Evolutionary conservation across 2,113 vertebrate species (phyloP), one percentile per base, ranked within the genome.

Genomic region (Corythaixoides concolor): DNA sequence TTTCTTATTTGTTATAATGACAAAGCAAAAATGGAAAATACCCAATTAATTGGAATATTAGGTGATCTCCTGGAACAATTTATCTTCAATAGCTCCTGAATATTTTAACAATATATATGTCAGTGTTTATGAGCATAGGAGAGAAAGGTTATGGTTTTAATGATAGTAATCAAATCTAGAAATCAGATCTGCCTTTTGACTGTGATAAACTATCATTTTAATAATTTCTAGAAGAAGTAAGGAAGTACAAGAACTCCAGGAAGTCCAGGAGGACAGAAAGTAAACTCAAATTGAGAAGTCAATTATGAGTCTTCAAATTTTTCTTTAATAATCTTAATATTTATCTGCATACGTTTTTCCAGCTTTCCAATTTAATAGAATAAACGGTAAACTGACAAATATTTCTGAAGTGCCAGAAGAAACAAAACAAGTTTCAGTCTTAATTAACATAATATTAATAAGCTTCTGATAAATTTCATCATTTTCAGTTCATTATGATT

Each of bases 101-200:
- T 95, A 93, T 95, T 95, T 97, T 95, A 96, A 93, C 74, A 96
- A 93, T 73, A 96, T 83, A 79, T 81, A 94, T 58, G 62, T 78
- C 75, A 90, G 70, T 22, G 27, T 74, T 90, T 67, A 88, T 47
- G 37, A 96, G 56, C 55, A 30, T 89, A 70, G 93, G 30, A 95
- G 37, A 93, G 73, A 85, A 95, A 74, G 80, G 72, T 80, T 79
- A 91, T 18, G 13, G 64, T 72, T 95, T 93, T 94, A 94, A 95
- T 92, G 37, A 70, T 33, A 95, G 66, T 64, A 89, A 94, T 62
- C 59, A 85, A 86, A 74, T 89, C 79, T 59, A 89, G 90, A 96
- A 95, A 91, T 53, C 63, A 91, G 55, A 91, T 83, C 88, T 89
- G 85, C 92, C 77, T 94, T 80, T 93, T 81, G 32, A 32, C 33